Evolutionary conservation across 2,888 invertebrate genomes (phyloP), one percentile per base, ranked within the genome.

Genomic region (Caradrina clavipalpis): DNA sequence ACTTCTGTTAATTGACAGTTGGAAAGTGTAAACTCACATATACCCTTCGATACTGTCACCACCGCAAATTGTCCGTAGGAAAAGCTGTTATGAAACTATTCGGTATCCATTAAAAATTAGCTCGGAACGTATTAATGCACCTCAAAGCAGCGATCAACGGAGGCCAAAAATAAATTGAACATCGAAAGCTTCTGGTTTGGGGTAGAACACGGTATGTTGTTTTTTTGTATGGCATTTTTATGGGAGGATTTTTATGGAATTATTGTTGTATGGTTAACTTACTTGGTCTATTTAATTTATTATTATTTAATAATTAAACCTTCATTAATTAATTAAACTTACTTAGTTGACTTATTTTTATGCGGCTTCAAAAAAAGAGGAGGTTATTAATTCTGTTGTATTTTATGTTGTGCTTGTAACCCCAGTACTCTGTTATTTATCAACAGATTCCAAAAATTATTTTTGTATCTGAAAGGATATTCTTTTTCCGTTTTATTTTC

Each of bases 81-180:
- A 72, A 73, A 65, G 69, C 81, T 72, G 81, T 75, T 77, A 77
- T 74, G 63, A 70, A 81, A 84, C 83, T 86, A 85, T 86, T 79
- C 80, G 80, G 78, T 85, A 76, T 90, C 90, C 88, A 89, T 91
- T 90, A 89, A 91, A 91, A 90, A 89, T 87, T 91, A 89, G 90
- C 88, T 86, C 80, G 82, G 83, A 84, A 85, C 82, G 86, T 90
- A 89, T 92, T 91, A 92, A 91, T 90, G 88, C 84, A 89, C 87
- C 89, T 87, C 90, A 89, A 87, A 86, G 85, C 85, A 86, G 80
- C 80, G 81, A 86, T 87, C 87, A 76, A 83, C 59, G 76, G 71
- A 73, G 73, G 81, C 82, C 86, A 75, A 84, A 88, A 88, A 91
- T 91, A 90, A 89, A 92, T 89, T 88, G 85, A 82, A 86, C 86